Evolutionary conservation across 2,888 invertebrate species (phyloP), one percentile per base, ranked within the genome.

Genomic region (Rhopalosiphum nymphaeae): DNA sequence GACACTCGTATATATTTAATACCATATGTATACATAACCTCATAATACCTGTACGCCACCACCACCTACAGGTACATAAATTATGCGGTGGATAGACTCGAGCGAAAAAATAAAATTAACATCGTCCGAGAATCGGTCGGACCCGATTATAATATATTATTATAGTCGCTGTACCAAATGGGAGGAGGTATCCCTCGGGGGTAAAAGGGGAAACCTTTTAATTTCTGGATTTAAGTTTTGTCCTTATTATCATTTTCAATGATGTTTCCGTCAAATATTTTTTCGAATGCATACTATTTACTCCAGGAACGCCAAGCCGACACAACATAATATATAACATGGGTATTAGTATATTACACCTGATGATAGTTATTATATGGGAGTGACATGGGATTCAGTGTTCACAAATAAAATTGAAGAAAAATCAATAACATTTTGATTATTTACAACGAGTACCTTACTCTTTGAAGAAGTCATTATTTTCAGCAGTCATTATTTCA

Each of bases 1-100:
- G 78, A 36, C 36, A 78, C 36, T 36, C 36, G 78, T 78, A 78
- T 78, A 78, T 78, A 78, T 78, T 78, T 78, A 78, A 78, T 78
- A 78, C 78, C 36, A 9, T 21, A 78, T 36, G 78, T 78, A 78
- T 78, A 78, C 78, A 78, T 78, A 78, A 78, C 78, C 78, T 21
- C 53, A 21, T 53, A 53, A 53, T 53, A 53, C 21, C 16, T 78
- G 78, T 78, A 78, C 36, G 78, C 78, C 78, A 36, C 78, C 78
- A 78, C 78, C 78, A 78, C 36, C 78, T 78, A 78, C 78, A 78
- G 78, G 78, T 36, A 78, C 78, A 78, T 78, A 78, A 78, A 78
- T 78, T 78, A 78, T 78, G 78, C 78, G 9, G 36, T 78, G 78
- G 78, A 78, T 78, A 21, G 78, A 78, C 78, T 36, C 36, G 36